These are phyloP conservation scores for Aporophyla lueneburgensis DNA, from an alignment of 2,888 invertebrate genomes.

Conservation along the genomic window DNA sequence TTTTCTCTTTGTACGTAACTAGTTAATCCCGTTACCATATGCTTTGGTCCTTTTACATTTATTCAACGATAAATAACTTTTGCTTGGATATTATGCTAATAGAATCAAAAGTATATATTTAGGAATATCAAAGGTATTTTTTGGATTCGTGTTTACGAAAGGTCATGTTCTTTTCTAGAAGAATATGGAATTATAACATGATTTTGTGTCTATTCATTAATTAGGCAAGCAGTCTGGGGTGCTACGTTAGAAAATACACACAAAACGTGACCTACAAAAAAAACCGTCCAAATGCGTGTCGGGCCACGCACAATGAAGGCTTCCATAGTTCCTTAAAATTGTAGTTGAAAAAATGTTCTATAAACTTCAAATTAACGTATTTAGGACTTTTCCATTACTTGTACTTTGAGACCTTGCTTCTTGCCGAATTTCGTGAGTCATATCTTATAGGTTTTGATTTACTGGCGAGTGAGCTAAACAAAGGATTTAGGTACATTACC, in stretches of 20 bases:
- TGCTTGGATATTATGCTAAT: constrained; percentile 24
- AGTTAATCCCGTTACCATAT: constrained; percentile 28
- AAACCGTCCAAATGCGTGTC: too few relatives aligned
- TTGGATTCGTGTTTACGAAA: background rate
- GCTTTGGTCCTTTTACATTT: constrained; percentile 29
- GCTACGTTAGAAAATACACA: background rate
- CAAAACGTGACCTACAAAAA: background rate
- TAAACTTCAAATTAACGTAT: too few relatives aligned
- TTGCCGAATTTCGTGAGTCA: too few relatives aligned
- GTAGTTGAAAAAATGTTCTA: too few relatives aligned
- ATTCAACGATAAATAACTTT: constrained; percentile 13
- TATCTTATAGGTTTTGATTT: too few relatives aligned
- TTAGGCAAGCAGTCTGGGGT: background rate
- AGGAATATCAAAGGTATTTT: background rate
- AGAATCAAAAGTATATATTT: constrained; percentile 18
- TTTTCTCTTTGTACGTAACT: constrained; percentile 33
- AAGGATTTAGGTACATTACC: too few relatives aligned
- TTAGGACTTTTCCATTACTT: too few relatives aligned
- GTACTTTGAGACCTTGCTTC: too few relatives aligned
- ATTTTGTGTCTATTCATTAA: background rate
- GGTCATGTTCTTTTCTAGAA: constrained; percentile 6
- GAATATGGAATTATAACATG: constrained; percentile 5
- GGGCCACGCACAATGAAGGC: too few relatives aligned
- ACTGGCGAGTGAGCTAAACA: too few relatives aligned
- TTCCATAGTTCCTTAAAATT: too few relatives aligned